Evolutionary conservation across 2,797 vertebrate species (phyloP).

Genomic region (Hapalemur alaotrensis): DNA sequence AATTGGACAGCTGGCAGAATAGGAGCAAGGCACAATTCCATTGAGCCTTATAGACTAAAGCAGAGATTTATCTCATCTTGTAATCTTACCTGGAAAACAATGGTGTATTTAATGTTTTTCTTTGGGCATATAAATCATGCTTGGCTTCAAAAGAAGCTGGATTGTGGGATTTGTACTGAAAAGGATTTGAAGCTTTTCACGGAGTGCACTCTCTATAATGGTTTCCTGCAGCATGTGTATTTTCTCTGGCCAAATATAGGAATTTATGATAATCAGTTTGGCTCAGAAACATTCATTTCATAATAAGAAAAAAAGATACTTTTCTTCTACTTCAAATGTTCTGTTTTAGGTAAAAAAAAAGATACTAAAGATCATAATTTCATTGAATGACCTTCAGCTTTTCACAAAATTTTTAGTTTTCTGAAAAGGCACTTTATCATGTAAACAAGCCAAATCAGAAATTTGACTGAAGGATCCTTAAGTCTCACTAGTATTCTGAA

Average conservation of each 20-base stretch:
- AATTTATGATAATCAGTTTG: slow-evolving; percentile 35
- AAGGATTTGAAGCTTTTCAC: slow-evolving; percentile 2
- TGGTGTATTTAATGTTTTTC: not conserved
- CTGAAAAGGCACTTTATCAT: not conserved
- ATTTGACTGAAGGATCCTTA: slow-evolving; percentile 3
- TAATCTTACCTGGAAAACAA: not conserved
- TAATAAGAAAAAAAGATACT: not conserved
- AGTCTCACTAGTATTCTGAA: slow-evolving; percentile 13
- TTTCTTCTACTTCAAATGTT: not conserved
- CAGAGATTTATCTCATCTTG: slow-evolving; percentile 6
- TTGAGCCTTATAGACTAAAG: not conserved
- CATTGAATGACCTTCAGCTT: not conserved
- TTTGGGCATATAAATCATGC: not conserved
- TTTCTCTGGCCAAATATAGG: not conserved
- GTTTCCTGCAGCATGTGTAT: not conserved
- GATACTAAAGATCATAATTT: not conserved
- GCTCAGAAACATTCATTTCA: slow-evolving; percentile 17
- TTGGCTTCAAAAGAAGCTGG: slow-evolving; percentile 26
- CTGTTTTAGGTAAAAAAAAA: not conserved
- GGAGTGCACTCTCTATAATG: not conserved
- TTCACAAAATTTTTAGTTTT: slow-evolving; percentile 28
- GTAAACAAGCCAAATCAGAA: slow-evolving; percentile 2
- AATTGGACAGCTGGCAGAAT: not conserved
- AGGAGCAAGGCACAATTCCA: not conserved
- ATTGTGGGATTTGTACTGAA: not conserved